Percentiles rank a stretch among this genome's conserved stretches.
These are phyloP conservation scores for Hyppa rectilinea DNA, from an alignment of 2,888 invertebrate genomes.

Conservation along the genomic window DNA sequence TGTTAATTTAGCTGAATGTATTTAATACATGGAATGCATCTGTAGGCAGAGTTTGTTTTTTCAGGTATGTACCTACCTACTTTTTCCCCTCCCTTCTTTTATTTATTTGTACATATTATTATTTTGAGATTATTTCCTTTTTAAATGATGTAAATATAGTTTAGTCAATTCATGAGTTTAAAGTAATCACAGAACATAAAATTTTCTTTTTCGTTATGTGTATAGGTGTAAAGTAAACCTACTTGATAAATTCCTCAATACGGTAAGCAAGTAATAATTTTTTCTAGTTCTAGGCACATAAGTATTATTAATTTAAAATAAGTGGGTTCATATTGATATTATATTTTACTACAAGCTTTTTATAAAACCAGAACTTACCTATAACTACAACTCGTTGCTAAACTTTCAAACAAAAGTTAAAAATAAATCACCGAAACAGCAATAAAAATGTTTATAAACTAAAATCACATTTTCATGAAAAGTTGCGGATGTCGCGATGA, in stretches of 20 bases:
- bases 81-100: too few relatives aligned
- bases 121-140: too few relatives aligned
- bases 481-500: constrained; percentile 57
- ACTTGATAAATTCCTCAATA: neutral
- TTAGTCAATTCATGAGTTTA: too few relatives aligned
- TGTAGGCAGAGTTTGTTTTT: neutral
- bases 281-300: neutral
- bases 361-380: constrained; percentile 49
- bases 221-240: too few relatives aligned
- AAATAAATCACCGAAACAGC: constrained; percentile 46
- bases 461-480: constrained; percentile 64
- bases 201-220: too few relatives aligned
- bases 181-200: too few relatives aligned
- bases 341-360: neutral
- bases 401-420: constrained; percentile 29
- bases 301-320: neutral
- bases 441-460: constrained; percentile 59
- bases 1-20: neutral
- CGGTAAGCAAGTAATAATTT: neutral
- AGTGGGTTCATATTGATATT: neutral
- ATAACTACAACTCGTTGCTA: constrained; percentile 23
- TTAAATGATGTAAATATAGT: too few relatives aligned
- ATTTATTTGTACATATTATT: too few relatives aligned
- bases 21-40: neutral
- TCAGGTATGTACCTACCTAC: neutral